Conservation (phyloP, 2,797 vertebrate species). For the Acanthurus tractus region DNA sequence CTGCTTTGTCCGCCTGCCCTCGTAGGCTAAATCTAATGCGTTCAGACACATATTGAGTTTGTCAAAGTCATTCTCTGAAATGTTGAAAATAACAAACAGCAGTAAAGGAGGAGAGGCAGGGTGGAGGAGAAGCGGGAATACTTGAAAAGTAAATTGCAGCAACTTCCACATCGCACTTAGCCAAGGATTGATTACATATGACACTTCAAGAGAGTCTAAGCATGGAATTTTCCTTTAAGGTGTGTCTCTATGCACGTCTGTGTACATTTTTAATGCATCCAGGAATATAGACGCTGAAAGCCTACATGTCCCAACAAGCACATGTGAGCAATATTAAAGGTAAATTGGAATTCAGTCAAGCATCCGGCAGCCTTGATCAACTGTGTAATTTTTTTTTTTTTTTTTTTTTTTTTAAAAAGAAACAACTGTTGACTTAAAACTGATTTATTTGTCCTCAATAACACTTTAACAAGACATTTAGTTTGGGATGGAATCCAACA, state of each 20-base stretch:
- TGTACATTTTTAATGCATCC: conserved; percentile 40
- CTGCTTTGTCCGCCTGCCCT: background rate
- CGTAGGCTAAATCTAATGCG: background rate
- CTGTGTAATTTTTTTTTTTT: too few relatives aligned
- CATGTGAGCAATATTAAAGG: conserved; percentile 29
- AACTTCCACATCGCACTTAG: background rate
- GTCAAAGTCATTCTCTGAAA: conserved; percentile 11
- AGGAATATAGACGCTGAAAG: conserved; percentile 26
- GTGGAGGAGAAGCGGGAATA: conserved; percentile 11
- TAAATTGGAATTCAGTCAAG: conserved; percentile 50
- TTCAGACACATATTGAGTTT: background rate
- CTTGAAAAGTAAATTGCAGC: conserved; percentile 26
- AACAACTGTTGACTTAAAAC: conserved; percentile 29
- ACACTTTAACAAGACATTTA: conserved; percentile 53
- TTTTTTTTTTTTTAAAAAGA: too few relatives aligned
- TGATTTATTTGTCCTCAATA: conserved; percentile 63
- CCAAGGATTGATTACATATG: conserved; percentile 27
- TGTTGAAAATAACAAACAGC: conserved; percentile 8
- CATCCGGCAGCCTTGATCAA: conserved; percentile 49
- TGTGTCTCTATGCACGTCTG: conserved; percentile 29
- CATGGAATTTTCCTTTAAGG: conserved; percentile 60
- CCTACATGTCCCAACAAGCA: conserved; percentile 44
- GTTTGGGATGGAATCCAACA: conserved; percentile 29
- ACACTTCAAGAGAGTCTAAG: conserved; percentile 17
- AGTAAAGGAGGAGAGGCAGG: background rate